Evolutionary conservation across 2,888 invertebrate genomes (phyloP).

Genomic region (Cerastis leucographa): DNA sequence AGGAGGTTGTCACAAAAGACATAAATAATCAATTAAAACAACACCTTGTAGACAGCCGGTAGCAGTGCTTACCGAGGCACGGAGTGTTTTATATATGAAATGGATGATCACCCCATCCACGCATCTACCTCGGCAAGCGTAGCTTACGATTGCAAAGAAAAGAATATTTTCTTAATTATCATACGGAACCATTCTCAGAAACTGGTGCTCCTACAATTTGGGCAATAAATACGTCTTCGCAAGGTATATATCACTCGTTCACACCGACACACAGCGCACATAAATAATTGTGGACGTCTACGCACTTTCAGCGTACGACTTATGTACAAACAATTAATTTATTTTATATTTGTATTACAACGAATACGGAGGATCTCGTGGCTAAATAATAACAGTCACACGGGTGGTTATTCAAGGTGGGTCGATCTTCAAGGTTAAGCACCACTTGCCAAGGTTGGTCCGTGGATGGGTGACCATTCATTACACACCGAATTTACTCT

Average conservation of each 20-base stretch:
- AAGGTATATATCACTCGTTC: constrained; percentile 65
- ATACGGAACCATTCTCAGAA: constrained; percentile 49
- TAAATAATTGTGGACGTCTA: constrained; percentile 70
- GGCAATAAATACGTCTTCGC: constrained; percentile 77
- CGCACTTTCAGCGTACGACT: constrained; percentile 51
- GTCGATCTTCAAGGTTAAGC: background rate
- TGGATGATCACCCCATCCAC: background rate
- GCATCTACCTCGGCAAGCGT: background rate
- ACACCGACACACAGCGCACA: constrained; percentile 64
- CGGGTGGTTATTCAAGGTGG: too few species aligned
- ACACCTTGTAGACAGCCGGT: too few species aligned
- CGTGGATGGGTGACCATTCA: background rate
- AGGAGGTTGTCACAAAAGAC: too few species aligned
- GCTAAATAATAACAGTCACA: background rate
- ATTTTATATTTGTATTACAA: constrained; percentile 53
- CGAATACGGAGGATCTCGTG: background rate
- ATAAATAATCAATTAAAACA: too few species aligned
- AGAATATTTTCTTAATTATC: background rate
- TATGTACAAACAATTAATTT: constrained; percentile 64
- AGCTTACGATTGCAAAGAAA: background rate
- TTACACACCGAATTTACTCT: background rate
- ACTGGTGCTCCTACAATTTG: constrained; percentile 32
- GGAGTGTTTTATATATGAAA: background rate
- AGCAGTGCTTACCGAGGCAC: background rate
- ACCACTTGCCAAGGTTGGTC: background rate